phyloP scores from a whole-genome alignment of 2,888 invertebrate genomes.

The Leuctra nigra region DNA sequence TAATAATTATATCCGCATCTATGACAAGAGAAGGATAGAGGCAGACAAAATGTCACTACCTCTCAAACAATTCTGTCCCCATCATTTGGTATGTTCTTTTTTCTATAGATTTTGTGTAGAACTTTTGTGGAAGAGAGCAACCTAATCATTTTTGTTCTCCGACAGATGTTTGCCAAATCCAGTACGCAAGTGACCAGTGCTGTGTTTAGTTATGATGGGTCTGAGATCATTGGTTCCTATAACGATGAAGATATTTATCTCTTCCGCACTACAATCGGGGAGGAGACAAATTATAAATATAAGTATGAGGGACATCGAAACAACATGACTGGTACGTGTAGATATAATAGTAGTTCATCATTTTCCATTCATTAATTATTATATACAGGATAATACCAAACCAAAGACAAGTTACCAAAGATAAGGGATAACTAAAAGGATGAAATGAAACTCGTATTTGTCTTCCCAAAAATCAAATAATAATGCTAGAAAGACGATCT shows the following conservation, averaged over 20 bases:
- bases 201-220: conserved; percentile 84
- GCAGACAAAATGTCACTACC: conserved; percentile 45
- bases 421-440: too few species aligned
- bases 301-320: conserved; percentile 49
- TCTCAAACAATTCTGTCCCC: conserved; percentile 57
- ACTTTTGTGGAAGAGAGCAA: too few species aligned
- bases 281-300: conserved; percentile 49
- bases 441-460: too few species aligned
- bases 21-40: conserved; percentile 47
- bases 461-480: too few species aligned
- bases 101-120: too few species aligned
- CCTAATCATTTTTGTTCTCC: conserved; percentile 26
- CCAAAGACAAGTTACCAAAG: too few species aligned
- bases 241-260: conserved; percentile 90
- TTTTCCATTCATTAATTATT: too few species aligned
- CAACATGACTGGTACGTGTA: conserved; percentile 51
- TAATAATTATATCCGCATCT: conserved; percentile 69
- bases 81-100: conserved; percentile 43
- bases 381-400: too few species aligned
- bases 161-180: conserved; percentile 38
- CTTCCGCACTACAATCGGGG: conserved; percentile 59
- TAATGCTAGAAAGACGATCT: too few species aligned
- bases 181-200: conserved; percentile 76
- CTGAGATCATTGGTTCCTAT: conserved; percentile 88
- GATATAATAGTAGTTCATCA: too few species aligned